These are phyloP conservation scores for Malacoraja senta DNA, from an alignment of 2,797 vertebrate genomes.

Conservation along the genomic window DNA sequence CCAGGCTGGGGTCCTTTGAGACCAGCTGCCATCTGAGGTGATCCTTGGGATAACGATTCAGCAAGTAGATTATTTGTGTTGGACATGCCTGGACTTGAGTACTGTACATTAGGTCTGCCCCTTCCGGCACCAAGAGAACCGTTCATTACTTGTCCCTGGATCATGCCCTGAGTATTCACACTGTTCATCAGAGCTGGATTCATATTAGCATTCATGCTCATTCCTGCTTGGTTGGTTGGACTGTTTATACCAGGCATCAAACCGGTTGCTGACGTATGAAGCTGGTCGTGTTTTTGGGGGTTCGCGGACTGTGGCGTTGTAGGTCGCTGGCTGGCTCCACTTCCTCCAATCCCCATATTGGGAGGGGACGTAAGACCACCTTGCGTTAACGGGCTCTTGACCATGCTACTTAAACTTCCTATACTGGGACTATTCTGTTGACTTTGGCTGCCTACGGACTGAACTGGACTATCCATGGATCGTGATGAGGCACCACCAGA, in stretches of 20 bases:
- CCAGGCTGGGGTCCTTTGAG: constrained; percentile 80
- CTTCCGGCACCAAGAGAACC: constrained; percentile 81
- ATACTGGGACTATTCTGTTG: constrained; percentile 63
- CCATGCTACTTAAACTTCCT: constrained; percentile 79
- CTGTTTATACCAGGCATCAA: constrained; percentile 65
- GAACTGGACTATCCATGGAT: constrained; percentile 49
- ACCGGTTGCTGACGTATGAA: constrained; percentile 51
- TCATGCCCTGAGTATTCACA: constrained; percentile 76
- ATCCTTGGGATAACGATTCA: constrained; percentile 78
- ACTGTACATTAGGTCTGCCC: constrained; percentile 66
- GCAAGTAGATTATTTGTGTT: constrained; percentile 73
- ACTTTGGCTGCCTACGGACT: constrained; percentile 54
- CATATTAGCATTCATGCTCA: constrained; percentile 81
- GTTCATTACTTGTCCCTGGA: constrained; percentile 89
- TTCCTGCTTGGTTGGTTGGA: constrained; percentile 70
- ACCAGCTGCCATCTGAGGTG: constrained; percentile 74
- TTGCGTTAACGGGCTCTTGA: constrained; percentile 71
- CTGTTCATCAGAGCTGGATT: constrained; percentile 63
- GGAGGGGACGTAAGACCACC: constrained; percentile 64
- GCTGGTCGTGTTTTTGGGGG: constrained; percentile 43
- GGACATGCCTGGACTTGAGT: constrained; percentile 72
- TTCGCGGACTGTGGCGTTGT: constrained; percentile 47
- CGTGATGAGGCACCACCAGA: constrained; percentile 31
- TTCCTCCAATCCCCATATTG: constrained; percentile 63
- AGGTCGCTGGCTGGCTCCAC: constrained; percentile 61